Evolutionary conservation across 2,113 vertebrate genomes (phyloP).

Genomic region (Psilopogon haemacephalus): DNA sequence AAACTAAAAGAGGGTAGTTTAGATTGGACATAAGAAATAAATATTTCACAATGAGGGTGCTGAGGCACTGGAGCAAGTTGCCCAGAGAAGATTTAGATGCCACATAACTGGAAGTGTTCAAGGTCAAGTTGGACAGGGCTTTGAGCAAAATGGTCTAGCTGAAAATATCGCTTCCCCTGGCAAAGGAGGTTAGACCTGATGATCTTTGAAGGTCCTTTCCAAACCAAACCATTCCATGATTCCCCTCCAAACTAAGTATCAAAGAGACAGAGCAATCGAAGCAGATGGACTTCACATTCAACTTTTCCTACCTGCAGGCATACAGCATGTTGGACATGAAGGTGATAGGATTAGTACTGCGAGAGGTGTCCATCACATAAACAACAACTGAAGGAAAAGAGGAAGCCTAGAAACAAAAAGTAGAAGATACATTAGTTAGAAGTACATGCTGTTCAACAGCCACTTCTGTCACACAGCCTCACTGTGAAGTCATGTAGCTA

Average conservation of each 20-base stretch:
- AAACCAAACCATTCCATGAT: background rate
- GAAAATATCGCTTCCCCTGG: fast-evolving
- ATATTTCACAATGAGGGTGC: fast-evolving
- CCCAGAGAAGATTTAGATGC: background rate
- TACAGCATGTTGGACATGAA: conserved; percentile 99
- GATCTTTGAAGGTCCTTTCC: background rate
- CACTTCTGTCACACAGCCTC: background rate
- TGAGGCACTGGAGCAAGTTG: background rate
- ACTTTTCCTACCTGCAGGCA: conserved; percentile 89
- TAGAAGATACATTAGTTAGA: background rate
- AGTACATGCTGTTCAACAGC: background rate
- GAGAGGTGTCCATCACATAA: conserved; percentile 98
- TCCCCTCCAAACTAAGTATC: background rate
- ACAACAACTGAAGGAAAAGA: conserved; percentile 92
- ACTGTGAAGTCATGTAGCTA: background rate
- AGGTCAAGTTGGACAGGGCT: fast-evolving
- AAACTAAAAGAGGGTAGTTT: background rate
- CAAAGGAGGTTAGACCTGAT: background rate
- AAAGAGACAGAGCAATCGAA: background rate
- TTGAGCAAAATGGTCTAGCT: background rate
- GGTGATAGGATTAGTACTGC: conserved; percentile 92
- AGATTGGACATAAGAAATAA: background rate
- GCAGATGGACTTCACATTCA: background rate
- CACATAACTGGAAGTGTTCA: background rate
- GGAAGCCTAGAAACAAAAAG: conserved; percentile 81